Conservation (phyloP, 37 sponge, comb jelly and placozoan species). For the Geodia barretti region DNA sequence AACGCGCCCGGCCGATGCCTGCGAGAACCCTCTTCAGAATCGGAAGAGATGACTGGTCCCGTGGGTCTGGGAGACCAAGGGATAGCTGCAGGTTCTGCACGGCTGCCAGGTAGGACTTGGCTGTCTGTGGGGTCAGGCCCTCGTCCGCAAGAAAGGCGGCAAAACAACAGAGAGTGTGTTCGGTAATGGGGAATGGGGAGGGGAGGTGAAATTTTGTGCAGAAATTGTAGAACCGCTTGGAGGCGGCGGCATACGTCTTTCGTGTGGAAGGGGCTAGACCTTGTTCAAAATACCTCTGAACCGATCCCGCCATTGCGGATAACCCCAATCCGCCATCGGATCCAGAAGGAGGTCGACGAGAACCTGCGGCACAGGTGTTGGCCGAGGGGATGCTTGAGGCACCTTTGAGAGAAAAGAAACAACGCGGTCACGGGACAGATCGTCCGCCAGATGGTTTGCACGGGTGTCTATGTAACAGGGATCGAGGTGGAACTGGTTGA, state of each 20-base stretch:
- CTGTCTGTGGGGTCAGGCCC: neutral
- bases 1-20: neutral
- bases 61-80: constrained; percentile 12
- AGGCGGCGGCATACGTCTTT: constrained; percentile 16
- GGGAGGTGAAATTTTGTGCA: neutral
- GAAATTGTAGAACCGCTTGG: constrained; percentile 9
- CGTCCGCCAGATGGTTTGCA: constrained; percentile 37
- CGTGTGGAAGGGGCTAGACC: constrained; percentile 35
- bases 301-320: constrained; percentile 9
- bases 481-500: neutral
- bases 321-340: constrained; percentile 39
- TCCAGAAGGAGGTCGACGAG: neutral
- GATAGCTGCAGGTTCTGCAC: constrained; percentile 2
- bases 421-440: constrained; percentile 22
- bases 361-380: neutral
- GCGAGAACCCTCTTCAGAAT: neutral
- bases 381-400: neutral
- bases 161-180: neutral
- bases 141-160: neutral
- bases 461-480: constrained; percentile 11
- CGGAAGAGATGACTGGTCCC: constrained; percentile 14
- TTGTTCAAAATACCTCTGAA: neutral
- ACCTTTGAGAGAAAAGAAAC: neutral
- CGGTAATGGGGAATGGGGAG: neutral
- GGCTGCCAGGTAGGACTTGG: constrained; percentile 3